Evolutionary conservation across 2,113 vertebrate species (phyloP).

Genomic region (Enhydra lutris): DNA sequence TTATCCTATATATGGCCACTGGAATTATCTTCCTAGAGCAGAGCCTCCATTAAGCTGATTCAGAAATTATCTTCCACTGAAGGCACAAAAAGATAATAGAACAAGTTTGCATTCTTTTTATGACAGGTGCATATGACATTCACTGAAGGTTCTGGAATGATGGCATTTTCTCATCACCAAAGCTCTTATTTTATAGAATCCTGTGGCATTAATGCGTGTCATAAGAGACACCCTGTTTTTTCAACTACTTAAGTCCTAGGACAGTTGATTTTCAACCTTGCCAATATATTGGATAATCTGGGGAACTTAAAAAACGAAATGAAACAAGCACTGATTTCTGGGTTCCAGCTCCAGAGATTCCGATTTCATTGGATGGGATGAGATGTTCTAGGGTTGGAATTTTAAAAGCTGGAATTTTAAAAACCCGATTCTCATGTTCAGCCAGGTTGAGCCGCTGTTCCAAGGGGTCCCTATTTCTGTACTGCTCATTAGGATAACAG

Average conservation of each 20-base stretch:
- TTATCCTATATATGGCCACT: not conserved
- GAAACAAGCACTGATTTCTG: not conserved
- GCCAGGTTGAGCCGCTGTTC: not conserved
- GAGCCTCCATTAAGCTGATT: not conserved
- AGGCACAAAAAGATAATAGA: not conserved
- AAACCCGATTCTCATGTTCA: not conserved
- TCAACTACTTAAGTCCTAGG: not conserved
- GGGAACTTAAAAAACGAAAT: not conserved
- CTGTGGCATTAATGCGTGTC: no score
- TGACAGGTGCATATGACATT: not conserved
- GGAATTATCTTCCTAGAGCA: not conserved
- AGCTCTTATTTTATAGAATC: not conserved
- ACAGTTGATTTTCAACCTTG: not conserved
- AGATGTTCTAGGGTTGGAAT: not conserved
- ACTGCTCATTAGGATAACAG: not conserved
- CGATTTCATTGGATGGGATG: not conserved
- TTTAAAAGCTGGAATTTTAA: not conserved
- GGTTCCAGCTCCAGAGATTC: not conserved
- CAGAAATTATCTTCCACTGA: conserved; percentile 22
- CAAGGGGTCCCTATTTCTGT: not conserved
- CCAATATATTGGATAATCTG: not conserved
- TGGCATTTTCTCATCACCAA: not conserved
- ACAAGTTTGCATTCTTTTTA: not conserved
- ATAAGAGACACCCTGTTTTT: not conserved
- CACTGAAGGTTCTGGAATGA: not conserved